Percentiles rank a stretch among this genome's conserved stretches.
phyloP scores from a whole-genome alignment of 2,888 invertebrate genomes.

The Myopa tessellatipennis region DNA sequence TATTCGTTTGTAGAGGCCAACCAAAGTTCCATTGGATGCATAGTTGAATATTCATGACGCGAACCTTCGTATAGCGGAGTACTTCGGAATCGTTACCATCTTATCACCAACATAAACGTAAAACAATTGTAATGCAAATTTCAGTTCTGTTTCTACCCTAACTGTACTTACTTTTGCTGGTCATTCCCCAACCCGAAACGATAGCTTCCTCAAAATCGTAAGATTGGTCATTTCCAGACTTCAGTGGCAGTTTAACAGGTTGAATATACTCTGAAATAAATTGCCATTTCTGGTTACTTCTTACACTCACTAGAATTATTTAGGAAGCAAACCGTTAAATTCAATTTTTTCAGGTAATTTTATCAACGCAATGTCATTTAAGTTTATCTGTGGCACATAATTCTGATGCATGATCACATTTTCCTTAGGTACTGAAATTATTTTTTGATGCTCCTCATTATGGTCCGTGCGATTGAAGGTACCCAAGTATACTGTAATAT shows the following conservation, averaged over 20 bases:
- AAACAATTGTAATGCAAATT: neutral
- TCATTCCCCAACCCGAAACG: conserved; percentile 65
- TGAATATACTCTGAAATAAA: conserved; percentile 49
- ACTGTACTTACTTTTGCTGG: conserved; percentile 48
- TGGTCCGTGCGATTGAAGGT: conserved; percentile 44
- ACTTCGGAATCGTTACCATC: conserved; percentile 23
- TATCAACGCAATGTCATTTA: conserved; percentile 63
- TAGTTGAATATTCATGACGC: conserved; percentile 18
- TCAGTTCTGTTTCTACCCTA: conserved; percentile 23
- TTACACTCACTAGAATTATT: neutral
- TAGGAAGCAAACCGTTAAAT: conserved; percentile 59
- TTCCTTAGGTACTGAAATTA: conserved; percentile 39
- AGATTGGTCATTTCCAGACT: conserved; percentile 36
- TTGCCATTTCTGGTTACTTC: neutral
- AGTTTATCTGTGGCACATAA: conserved; percentile 42
- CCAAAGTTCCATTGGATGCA: conserved; percentile 47
- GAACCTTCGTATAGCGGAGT: conserved; percentile 52
- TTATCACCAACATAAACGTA: neutral
- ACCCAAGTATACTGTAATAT: conserved; percentile 47
- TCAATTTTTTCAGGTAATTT: conserved; percentile 62
- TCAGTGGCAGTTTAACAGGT: conserved; percentile 53
- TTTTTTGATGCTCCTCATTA: conserved; percentile 45
- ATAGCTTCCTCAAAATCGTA: conserved; percentile 50
- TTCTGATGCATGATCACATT: conserved; percentile 46
- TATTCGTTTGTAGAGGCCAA: conserved; percentile 49